These are phyloP conservation scores for Drosophila ironensis DNA, from an alignment of 1,140 invertebrate species.

Conservation along the genomic window DNA sequence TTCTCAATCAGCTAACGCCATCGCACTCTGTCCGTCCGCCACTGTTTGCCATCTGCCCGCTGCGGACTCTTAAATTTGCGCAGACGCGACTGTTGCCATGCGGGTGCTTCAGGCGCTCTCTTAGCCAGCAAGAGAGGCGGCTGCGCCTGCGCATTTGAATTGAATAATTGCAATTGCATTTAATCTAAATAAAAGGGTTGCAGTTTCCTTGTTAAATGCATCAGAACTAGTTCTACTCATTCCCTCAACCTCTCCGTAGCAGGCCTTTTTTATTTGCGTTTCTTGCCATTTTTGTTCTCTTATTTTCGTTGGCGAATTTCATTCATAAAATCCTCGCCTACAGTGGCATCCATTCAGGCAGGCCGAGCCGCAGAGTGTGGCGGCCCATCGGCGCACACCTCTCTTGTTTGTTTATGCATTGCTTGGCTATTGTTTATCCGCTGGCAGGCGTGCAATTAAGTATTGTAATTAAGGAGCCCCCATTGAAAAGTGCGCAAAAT, in stretches of 20 bases:
- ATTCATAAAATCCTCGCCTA: not conserved
- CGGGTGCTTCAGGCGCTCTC: conserved; percentile 48
- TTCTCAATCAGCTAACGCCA: conserved; percentile 77
- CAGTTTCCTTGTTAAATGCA: too few relatives aligned
- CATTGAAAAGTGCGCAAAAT: not conserved
- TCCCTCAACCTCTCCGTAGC: not conserved
- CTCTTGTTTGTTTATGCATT: not conserved
- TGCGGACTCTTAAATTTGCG: conserved; percentile 15
- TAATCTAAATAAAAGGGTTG: too few relatives aligned
- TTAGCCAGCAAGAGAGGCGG: not conserved
- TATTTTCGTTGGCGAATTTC: too few relatives aligned
- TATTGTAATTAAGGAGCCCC: not conserved
- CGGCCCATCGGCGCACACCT: too few relatives aligned
- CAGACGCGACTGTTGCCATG: conserved; percentile 46
- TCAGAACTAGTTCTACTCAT: too few relatives aligned
- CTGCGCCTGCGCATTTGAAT: conserved; percentile 11
- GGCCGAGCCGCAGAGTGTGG: not conserved
- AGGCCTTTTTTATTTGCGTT: too few relatives aligned
- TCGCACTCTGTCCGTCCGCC: conserved; percentile 19
- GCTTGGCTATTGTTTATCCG: not conserved
- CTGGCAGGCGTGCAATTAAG: not conserved
- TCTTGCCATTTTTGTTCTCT: too few relatives aligned
- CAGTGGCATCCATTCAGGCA: not conserved
- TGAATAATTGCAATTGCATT: not conserved
- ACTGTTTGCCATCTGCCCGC: conserved; percentile 2